Base-by-base conservation (phyloP, 2,113 vertebrate genomes). In the Rhombomys opimus region DNA sequence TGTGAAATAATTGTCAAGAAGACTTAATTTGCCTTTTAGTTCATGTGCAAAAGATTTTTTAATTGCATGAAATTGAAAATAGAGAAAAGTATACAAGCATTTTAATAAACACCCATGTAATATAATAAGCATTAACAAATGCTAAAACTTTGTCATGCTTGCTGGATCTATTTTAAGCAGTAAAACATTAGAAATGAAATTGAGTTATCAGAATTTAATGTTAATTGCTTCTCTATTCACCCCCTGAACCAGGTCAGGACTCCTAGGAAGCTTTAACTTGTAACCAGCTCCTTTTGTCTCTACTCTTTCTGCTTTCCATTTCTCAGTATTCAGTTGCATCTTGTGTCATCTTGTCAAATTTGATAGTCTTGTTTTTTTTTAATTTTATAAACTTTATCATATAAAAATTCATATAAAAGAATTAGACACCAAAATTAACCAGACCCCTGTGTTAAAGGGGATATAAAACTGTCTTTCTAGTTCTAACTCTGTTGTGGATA, bases 1-100 rank as follows among this genome's bases (percentile, higher is more conserved):
- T 97, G 97, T 96, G 97, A 96, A 96, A 84, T 95, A 93, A 96
- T 93, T 96, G 96, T 96, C 96, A 95, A n/a, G 75, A 92, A 97
- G 94, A 81, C 90, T 97, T 95, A 95, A 97, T 97, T 93, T 93
- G 88, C 94, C 95, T 97, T 96, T 97, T 96, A 97, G 89, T 95
- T 96, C 93, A 87, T 80, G 94, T 95, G 94, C 91, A 95, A 75
- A 89, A 32, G 70, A 67, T 91, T 59, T 97, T 96, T 92, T 82
- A 97, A 97, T 93, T 96, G 95, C n/a, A 72, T 41, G 59, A 94
- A 97, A 93, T 95, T 54, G 68, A 93, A 91, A 91, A 81, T 77
- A 94, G 77, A 76, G 61, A 86, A 95, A 92, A 80, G 18, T 65
- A 80, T 54, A 81, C 78, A 89, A 38, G 90, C 32, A 54, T 85